Conservation (phyloP, 2,888 invertebrate species). For the Limnephilus auricula region DNA sequence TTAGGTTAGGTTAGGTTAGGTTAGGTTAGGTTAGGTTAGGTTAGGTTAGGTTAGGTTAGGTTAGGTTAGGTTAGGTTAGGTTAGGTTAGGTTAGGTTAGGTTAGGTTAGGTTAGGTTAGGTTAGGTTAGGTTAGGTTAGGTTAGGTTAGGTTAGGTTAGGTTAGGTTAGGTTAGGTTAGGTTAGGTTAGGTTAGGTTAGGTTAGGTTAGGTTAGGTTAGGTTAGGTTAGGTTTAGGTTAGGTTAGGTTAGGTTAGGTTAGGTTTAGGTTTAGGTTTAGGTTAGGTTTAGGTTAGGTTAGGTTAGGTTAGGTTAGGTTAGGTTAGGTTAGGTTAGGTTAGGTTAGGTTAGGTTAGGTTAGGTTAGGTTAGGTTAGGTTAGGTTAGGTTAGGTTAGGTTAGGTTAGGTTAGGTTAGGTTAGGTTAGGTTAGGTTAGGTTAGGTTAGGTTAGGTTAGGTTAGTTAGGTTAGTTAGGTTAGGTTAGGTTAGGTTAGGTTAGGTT, state of each 20-base stretch:
- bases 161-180: constrained; percentile 30
- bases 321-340: too few species aligned
- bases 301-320: constrained; percentile 4
- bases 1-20: constrained; percentile 61
- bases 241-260: constrained; percentile 37
- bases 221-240: too few species aligned
- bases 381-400: too few species aligned
- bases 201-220: constrained; percentile 13
- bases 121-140: constrained; percentile 41
- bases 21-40: constrained; percentile 23
- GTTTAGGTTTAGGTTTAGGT: too few species aligned
- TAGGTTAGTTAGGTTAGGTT: constrained; percentile 14
- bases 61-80: constrained; percentile 47
- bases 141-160: constrained; percentile 39
- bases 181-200: constrained; percentile 42
- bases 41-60: constrained; percentile 38
- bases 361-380: too few species aligned
- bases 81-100: constrained; percentile 46
- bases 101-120: constrained; percentile 40
- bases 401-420: constrained; percentile 10
- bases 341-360: not conserved
- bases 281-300: too few species aligned
- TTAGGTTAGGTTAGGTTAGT: constrained; percentile 21
- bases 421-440: constrained; percentile 19
- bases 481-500: constrained; percentile 41